Percentiles rank a stretch among this genome's conserved stretches.
Conservation (phyloP, 1,140 invertebrate genomes). For the Battus philenor region DNA sequence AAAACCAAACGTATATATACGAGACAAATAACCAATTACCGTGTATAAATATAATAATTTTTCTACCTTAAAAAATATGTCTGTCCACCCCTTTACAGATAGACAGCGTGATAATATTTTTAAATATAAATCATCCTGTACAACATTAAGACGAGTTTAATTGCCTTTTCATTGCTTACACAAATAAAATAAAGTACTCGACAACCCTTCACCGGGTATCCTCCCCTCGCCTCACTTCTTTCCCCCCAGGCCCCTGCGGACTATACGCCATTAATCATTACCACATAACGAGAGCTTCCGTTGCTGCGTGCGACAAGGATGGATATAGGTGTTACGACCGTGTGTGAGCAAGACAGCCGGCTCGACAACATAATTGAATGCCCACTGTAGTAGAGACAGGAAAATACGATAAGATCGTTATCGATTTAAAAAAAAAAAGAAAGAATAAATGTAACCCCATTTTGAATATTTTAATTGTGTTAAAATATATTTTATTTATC, state of each 20-base stretch:
- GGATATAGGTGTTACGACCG: too few relatives aligned
- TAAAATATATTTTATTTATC: slow-evolving; percentile 15
- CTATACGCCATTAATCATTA: slow-evolving; percentile 58
- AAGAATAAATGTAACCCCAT: slow-evolving; percentile 9
- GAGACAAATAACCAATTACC: too few relatives aligned
- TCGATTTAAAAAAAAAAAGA: slow-evolving; percentile 22
- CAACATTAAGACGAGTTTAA: neutral
- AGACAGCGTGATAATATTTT: too few relatives aligned
- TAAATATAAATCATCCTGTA: neutral
- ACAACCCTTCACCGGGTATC: slow-evolving; percentile 31
- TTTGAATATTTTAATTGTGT: slow-evolving; percentile 13
- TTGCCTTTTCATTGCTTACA: slow-evolving; percentile 21
- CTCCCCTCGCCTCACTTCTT: too few relatives aligned
- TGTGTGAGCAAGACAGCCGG: slow-evolving; percentile 31
- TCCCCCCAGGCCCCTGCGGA: slow-evolving; percentile 35
- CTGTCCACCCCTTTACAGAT: too few relatives aligned
- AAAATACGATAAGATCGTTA: slow-evolving; percentile 32
- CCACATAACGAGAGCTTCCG: slow-evolving; percentile 59
- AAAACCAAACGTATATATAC: too few relatives aligned
- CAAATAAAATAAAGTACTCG: slow-evolving; percentile 27
- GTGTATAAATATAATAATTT: too few relatives aligned
- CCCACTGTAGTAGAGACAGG: slow-evolving; percentile 30
- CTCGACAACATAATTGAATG: slow-evolving; percentile 71
- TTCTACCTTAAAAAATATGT: too few relatives aligned
- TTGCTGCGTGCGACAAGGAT: slow-evolving; percentile 36